Base-by-base conservation (phyloP, 1,140 invertebrate species). In the Odontomachus brunneus region DNA sequence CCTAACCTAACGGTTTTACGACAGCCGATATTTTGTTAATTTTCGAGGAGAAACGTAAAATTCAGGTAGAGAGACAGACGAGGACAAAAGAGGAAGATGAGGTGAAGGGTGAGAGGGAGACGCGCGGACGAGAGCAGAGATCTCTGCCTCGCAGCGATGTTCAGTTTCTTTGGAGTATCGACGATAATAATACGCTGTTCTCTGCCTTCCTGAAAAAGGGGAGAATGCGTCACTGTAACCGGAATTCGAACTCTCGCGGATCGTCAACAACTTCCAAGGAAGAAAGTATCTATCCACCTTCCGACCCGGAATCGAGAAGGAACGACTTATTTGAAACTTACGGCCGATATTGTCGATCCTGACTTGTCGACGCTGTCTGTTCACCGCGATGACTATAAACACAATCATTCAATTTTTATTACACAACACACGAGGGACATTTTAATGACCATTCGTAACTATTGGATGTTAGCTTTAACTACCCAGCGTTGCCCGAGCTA, bases 121-220 rank as follows among this genome's bases (percentile, higher is more conserved):
- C n/a, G 62, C 59, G 59, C 55, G 17, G 26, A 72, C 33, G 17
- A 49, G n/a, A 48, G 65, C 69, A 60, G 72, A 69, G 55, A 74
- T 44, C 49, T 76, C 24, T 83, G 73, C 82, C 62, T 78, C 57
- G 82, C 72, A 80, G 78, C 80, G 73, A 60, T 82, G 60, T 59
- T 82, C 57, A 66, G 73, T 78, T 88, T 60, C 75, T 65, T 84
- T 82, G 29, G 62, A 78, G 57, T 48, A 62, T 73, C 53, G 67
- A 60, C 67, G 84, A 82, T 92, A 92, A 92, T 92, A 84, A 92
- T 91, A 92, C 86, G 85, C 87, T 86, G 78, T 80, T 80, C 65
- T 80, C 66, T 73, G 85, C 85, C 84, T 91, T 91, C 89, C 84
- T 89, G 88, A 91, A 89, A 92, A 90, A 89, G 85, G 71, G 83